Base-by-base conservation (phyloP, 2,888 invertebrate species). In the Rhodophaea formosa region DNA sequence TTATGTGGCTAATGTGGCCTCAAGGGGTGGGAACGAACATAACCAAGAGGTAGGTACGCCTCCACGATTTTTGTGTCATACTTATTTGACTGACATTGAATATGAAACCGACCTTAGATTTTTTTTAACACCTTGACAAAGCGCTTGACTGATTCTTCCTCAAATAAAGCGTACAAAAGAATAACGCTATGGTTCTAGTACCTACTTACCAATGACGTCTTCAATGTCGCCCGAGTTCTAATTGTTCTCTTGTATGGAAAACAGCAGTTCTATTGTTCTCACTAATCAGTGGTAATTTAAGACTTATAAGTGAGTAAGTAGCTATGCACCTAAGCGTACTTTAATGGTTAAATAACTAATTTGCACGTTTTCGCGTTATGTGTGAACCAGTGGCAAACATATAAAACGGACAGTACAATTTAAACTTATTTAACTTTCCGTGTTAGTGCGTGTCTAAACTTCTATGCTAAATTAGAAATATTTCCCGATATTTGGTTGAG, bases 201-300 rank as follows among this genome's bases (percentile, higher is more conserved):
- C 16, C 12, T 35, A 15, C 3, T 6, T 23, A 43, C 14, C 44
- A 42, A 43, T 54, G 53, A 54, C 44, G 53, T 45, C 30, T 54
- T 59, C 58, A 61, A 59, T 58, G 61, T 56, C 61, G 54, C 45
- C 29, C 39, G 17, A 35, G 32, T 32, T 35, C 53, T 44, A 58
- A 61, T 59, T 57, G 42, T 49, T 35, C 53, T 23, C 54, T 39
- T 59, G 54, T 59, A 61, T 53, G 56, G 54, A 61, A 59, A 47
- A 32, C 68, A 63, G 67, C 58, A 72, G 68, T 77, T 76, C 82
- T 71, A 80, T 86, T 86, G 85, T 86, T 80, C 75, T 65, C 59
- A 64, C 60, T 74, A 80, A 80, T 75, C 63, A 68, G 59, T 59
- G 66, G 71, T 79, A 80, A 80, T 76, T 71, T 29, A 35, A 35